Evolutionary conservation across 2,113 vertebrate species (phyloP), one percentile per base, ranked within the genome.

Genomic region (Onychostruthus taczanowskii): DNA sequence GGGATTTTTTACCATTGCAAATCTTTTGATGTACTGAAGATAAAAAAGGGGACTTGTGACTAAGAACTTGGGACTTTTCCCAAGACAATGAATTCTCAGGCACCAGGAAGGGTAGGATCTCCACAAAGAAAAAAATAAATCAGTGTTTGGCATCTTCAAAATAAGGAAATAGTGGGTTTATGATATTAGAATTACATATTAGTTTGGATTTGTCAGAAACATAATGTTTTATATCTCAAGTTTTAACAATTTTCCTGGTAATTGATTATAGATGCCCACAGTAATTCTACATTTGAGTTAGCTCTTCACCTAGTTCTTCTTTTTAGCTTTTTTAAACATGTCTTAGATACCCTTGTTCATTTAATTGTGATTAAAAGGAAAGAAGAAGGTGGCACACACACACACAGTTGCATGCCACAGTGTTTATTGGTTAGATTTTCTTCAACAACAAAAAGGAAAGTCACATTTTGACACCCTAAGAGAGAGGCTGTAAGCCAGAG

Each of bases 381-480:
- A 43, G 6, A 28, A 52, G 18, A 35, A 24, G 6, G 19, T 46
- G 5, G 63, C 5, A 28, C 6, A 39, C 11, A 68, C 2, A 30
- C 15, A 33, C 2, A 35, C 7, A 56, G 2, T 41, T 69, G 3
- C 2, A 5, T 33, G 6, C 1, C 55, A 37, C 16, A 1, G 11
- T 35, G 20, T 7, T 28, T 41, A 18, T 31, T 61, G 21, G 6
- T 7, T 78, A 52, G 2, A 10, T 43, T 44, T 64, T 4, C 39
- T 56, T 47, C 35, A 13, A 6, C 2, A 50, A 15, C 20, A 4
- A n/a, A 63, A 79, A 49, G 0, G 7, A 33, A 85, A 74, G 6
- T 33, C 10, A 26, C 10, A 43, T 84, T 55, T 68, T 80, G 5
- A 39, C 8, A 17, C 6, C 17, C 13, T 24, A 33, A 46, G 50